phyloP scores from a whole-genome alignment of 1,140 invertebrate genomes.

The Drosophila serrata region DNA sequence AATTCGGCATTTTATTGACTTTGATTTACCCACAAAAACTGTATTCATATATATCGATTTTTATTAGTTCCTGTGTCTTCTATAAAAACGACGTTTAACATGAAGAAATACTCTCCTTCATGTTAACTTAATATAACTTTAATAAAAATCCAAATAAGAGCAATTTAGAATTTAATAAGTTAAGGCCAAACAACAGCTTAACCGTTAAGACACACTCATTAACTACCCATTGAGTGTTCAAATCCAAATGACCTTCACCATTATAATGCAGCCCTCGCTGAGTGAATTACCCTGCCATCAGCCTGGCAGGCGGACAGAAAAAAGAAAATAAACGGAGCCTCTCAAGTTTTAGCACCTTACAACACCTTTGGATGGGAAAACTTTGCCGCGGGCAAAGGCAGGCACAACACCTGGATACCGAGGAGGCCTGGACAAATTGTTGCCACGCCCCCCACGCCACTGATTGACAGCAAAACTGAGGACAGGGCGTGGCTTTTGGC shows the following conservation, averaged over 20 bases:
- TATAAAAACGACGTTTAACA: too few relatives aligned
- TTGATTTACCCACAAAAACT: too few relatives aligned
- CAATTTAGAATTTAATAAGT: not conserved
- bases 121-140: too few relatives aligned
- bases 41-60: too few relatives aligned
- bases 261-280: constrained; percentile 22
- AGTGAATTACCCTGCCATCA: constrained; percentile 40
- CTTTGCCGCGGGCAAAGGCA: constrained; percentile 49
- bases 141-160: not conserved
- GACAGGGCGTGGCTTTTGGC: constrained; percentile 14
- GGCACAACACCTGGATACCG: constrained; percentile 54
- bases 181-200: not conserved
- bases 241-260: not conserved
- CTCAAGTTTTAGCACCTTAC: constrained; percentile 65
- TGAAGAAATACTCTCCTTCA: too few relatives aligned
- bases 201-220: not conserved
- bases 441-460: constrained; percentile 13
- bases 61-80: too few relatives aligned
- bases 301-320: not conserved
- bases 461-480: constrained; percentile 38
- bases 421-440: constrained; percentile 41
- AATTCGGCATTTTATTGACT: too few relatives aligned
- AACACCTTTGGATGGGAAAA: constrained; percentile 66
- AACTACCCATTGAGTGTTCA: not conserved
- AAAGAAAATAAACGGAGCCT: constrained; percentile 10